Conservation (phyloP, 2,797 vertebrate genomes). For the Austrolebias charrua region DNA sequence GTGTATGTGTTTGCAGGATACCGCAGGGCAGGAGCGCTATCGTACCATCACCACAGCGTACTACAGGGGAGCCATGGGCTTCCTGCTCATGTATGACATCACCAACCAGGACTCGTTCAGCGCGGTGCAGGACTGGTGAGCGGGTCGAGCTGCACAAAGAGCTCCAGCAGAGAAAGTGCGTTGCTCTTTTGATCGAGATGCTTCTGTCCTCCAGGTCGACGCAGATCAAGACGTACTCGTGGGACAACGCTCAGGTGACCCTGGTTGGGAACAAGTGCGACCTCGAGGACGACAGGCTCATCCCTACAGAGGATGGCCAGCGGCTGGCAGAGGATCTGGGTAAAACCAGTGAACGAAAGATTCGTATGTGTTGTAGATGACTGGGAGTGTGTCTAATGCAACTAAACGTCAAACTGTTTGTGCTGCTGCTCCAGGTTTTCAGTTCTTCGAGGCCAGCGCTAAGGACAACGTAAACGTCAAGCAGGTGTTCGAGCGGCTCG, state of each 20-base stretch:
- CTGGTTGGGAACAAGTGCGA: conserved; percentile 94
- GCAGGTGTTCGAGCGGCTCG: conserved; percentile 89
- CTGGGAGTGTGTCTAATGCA: not conserved
- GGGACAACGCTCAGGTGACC: conserved; percentile 93
- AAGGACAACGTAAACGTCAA: conserved; percentile 92
- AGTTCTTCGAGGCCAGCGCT: conserved; percentile 92
- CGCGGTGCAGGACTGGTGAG: conserved; percentile 91
- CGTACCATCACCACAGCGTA: conserved; percentile 93
- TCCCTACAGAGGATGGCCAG: conserved; percentile 86
- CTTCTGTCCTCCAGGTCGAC: conserved; percentile 81
- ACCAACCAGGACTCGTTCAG: conserved; percentile 89
- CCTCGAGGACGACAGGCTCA: conserved; percentile 87
- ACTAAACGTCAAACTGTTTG: not conserved
- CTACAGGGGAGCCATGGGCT: conserved; percentile 93
- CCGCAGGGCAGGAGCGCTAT: conserved; percentile 92
- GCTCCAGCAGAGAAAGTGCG: not conserved
- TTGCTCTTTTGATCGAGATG: not conserved
- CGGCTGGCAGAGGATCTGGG: conserved; percentile 87
- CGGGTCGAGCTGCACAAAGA: not conserved
- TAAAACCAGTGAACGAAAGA: conserved; percentile 47
- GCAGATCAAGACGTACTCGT: conserved; percentile 93
- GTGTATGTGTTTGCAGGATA: conserved; percentile 79
- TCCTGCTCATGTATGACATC: conserved; percentile 92
- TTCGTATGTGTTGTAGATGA: not conserved
- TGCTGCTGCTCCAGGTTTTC: conserved; percentile 78